Base-by-base conservation (phyloP, 1,140 invertebrate genomes). In the Pogonomyrmex barbatus region DNA sequence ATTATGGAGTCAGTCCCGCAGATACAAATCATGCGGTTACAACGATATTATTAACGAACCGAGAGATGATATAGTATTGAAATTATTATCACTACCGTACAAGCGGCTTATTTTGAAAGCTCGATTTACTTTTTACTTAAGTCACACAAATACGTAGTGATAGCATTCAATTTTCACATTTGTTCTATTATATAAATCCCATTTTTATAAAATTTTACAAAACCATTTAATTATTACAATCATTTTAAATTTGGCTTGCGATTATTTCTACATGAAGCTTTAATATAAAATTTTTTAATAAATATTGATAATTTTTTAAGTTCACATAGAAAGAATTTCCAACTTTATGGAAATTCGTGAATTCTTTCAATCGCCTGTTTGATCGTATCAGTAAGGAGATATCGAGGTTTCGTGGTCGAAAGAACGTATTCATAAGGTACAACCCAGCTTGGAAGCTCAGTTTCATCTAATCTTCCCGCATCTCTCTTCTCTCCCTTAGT, bases 391-490 rank as follows among this genome's bases (percentile, higher is more conserved):
- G 33, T 42, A 60, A 76, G 30, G 56, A 88, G 42, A 90, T 70
- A 88, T 86, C 81, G 56, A 52, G 83, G 54, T 86, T 88, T 86
- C 45, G 47, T 68, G 54, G 65, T 83, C 67, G 62, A 76, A 62
- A 68, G 83, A 85, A 86, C 73, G 83, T 67, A 90, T 90, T 77
- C 73, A 90, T 88, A 84, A 83, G 79, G 50, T 62, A 50, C 65
- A 84, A 50, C 73, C 63, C 45, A 54, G 75, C 67, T 90, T 86
- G 84, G 62, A 86, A 89, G 78, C 73, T 79, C 73, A 88, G 83
- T 90, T 90, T 86, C 62, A 30, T 65, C 89, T 90, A 90, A 90
- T 90, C 83, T 90, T 84, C 60, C 52, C 52, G 77, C 56, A 83
- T 89, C 67, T 79, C 77, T 36, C 67, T 85, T 79, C 85, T 63